These are phyloP conservation scores for Montipora sp. DNA, from an alignment of 64 coral and sea anemone species.

Conservation along the genomic window DNA sequence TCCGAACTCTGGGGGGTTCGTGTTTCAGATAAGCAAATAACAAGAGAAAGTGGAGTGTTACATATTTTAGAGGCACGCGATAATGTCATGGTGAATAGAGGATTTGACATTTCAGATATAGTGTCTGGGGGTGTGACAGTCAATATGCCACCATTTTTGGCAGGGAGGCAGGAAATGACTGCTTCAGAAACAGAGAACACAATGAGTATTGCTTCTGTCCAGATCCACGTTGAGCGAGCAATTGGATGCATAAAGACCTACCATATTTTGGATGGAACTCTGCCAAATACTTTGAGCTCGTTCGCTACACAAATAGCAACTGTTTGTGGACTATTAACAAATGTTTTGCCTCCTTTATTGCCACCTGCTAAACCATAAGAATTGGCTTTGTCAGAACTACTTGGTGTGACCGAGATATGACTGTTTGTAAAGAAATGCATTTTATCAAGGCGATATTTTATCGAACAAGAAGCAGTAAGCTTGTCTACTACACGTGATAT, in stretches of 20 bases:
- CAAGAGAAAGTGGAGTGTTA: constrained; percentile 18
- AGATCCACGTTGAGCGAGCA: constrained; percentile 21
- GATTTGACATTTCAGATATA: constrained; percentile 30
- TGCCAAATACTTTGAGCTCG: constrained; percentile 17
- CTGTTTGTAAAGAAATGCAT: constrained; percentile 18
- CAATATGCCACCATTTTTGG: constrained; percentile 44
- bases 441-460: no score
- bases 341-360: background rate
- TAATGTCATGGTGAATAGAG: constrained; percentile 24
- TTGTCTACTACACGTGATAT: no score
- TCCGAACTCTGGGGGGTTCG: constrained; percentile 28
- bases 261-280: constrained; percentile 48
- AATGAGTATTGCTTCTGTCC: constrained; percentile 25
- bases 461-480: no score
- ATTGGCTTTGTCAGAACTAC: no score
- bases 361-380: background rate
- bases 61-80: background rate
- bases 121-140: constrained; percentile 18
- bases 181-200: constrained; percentile 35
- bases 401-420: no score
- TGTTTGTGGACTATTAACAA: background rate
- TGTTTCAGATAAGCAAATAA: constrained; percentile 19
- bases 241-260: constrained; percentile 46
- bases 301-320: constrained; percentile 36
- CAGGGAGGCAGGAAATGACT: background rate